These are phyloP conservation scores for Trachelipus rathkii DNA, from an alignment of 1,140 invertebrate genomes.

Conservation along the genomic window DNA sequence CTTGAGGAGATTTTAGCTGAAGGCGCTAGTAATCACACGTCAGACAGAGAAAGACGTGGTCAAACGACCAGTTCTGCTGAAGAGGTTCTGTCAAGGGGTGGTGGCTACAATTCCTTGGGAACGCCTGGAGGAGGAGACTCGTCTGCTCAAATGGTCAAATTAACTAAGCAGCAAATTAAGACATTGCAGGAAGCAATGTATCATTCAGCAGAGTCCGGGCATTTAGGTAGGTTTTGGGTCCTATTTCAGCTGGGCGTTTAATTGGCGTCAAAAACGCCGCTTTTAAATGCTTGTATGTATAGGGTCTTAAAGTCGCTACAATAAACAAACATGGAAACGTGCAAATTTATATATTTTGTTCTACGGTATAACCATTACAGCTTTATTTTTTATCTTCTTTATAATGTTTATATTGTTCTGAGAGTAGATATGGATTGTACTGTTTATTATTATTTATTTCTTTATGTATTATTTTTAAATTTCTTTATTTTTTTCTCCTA, in stretches of 20 bases:
- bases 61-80: not conserved
- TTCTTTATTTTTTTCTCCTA: not conserved
- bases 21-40: conserved; percentile 55
- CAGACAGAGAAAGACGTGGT: conserved; percentile 41
- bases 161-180: conserved; percentile 77
- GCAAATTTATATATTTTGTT: too few relatives aligned
- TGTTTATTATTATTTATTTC: too few relatives aligned
- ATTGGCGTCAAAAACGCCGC: too few relatives aligned
- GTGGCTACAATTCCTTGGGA: not conserved
- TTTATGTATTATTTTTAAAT: too few relatives aligned
- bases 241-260: too few relatives aligned
- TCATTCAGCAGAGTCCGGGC: conserved; percentile 81
- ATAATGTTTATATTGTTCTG: too few relatives aligned
- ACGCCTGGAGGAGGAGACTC: conserved; percentile 23
- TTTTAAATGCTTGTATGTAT: too few relatives aligned
- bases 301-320: too few relatives aligned
- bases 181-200: conserved; percentile 88
- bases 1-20: conserved; percentile 86
- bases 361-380: too few relatives aligned
- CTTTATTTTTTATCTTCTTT: too few relatives aligned
- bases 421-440: too few relatives aligned
- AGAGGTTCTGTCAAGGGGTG: not conserved
- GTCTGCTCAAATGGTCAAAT: conserved; percentile 51
- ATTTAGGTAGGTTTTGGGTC: conserved; percentile 63
- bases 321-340: too few relatives aligned